Percentiles rank a stretch among this genome's conserved stretches.
Conservation (phyloP, 2,888 invertebrate species). For the Netelia inedita region DNA sequence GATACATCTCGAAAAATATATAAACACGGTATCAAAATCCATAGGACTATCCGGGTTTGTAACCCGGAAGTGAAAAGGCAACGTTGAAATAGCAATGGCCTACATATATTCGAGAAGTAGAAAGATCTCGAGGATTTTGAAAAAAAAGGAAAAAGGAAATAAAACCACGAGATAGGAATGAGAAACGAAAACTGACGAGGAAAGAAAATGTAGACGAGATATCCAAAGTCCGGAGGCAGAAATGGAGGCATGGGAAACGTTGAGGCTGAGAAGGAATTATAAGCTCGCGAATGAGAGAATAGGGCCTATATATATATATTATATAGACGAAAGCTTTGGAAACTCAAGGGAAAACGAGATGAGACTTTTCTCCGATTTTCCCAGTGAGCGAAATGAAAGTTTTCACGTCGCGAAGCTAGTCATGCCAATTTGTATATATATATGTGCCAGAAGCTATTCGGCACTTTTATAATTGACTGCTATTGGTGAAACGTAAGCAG, state of each 20-base stretch:
- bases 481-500: background rate
- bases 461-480: constrained; percentile 30
- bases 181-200: background rate
- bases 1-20: background rate
- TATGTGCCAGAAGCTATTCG: constrained; percentile 6
- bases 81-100: background rate
- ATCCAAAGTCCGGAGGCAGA: constrained; percentile 4
- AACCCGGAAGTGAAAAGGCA: background rate
- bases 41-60: background rate
- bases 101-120: background rate
- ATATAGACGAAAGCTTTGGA: constrained; percentile 30
- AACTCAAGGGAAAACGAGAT: constrained; percentile 45
- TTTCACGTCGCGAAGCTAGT: constrained; percentile 34
- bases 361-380: constrained; percentile 45
- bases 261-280: constrained; percentile 6
- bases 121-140: background rate
- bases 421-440: background rate
- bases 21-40: no score
- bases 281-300: constrained; percentile 12
- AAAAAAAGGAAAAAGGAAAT: background rate
- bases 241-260: background rate
- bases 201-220: constrained; percentile 4
- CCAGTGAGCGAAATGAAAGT: constrained; percentile 11
- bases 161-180: background rate
- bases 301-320: background rate